Evolutionary conservation across 2,113 vertebrate species (phyloP), one percentile per base, ranked within the genome.

Genomic region (Alectura lathami): DNA sequence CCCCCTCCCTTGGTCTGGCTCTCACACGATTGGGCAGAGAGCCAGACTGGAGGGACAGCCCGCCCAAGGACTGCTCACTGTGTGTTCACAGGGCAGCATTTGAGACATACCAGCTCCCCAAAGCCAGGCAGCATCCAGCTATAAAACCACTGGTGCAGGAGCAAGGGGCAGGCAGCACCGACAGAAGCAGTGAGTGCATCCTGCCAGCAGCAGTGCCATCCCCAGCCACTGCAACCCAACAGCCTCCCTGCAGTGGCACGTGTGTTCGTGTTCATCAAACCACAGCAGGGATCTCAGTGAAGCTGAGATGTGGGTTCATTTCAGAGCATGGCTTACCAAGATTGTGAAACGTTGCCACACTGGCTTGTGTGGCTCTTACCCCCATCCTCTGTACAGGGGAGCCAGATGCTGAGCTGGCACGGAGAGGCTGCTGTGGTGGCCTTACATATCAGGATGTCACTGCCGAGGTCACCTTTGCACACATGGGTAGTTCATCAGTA

Each of bases 401-500:
- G 47, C 13, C 57, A 50, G 32, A 72, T 13, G 42, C 17, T 45
- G 51, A 54, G 40, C 20, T 23, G 11, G 45, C 47, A 40, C 2
- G 13, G 53, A 6, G 2, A 5, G 4, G 22, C 4, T 2, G 4
- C 51, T 16, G 1, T 23, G 45, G 53, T 5, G 18, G 12, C 27
- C 40, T 30, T 17, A 5, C 38, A 48, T 45, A n/a, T 10, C 9
- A 34, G 2, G 4, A 4, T 13, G 24, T 24, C 30, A 21, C n/a
- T 30, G 36, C 36, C 42, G 14, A 83, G 8, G 42, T 53, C 54
- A 18, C 47, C 22, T 75, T 54, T 75, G 51, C 8, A 0, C 5
- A 3, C 0, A 20, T 7, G 11, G 6, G 7, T 45, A 26, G 15
- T 63, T 8, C 3, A 9, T 11, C n/a, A 54, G 29, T 0, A 0